Evolutionary conservation across 2,888 invertebrate species (phyloP).

Genomic region (Trissolcus japonicus): DNA sequence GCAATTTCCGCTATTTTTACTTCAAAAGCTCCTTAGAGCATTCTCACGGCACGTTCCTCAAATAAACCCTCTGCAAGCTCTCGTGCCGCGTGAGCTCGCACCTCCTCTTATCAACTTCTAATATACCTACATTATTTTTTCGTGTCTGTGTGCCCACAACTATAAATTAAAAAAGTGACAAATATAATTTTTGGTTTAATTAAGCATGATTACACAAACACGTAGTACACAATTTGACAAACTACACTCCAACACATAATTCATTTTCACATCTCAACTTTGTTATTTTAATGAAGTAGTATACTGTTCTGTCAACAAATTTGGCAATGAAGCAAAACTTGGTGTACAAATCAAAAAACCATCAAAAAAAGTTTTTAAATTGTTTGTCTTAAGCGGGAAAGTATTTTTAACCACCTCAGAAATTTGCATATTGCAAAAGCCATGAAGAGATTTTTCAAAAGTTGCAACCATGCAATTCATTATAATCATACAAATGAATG

Average conservation of each 20-base stretch:
- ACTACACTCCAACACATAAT: background rate
- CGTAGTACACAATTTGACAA: background rate
- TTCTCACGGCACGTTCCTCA: slow-evolving; percentile 74
- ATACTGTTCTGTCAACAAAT: too few relatives aligned
- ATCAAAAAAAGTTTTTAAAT: too few relatives aligned
- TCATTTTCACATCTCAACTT: background rate
- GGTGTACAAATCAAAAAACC: too few relatives aligned
- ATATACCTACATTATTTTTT: slow-evolving; percentile 55
- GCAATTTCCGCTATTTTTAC: slow-evolving; percentile 76
- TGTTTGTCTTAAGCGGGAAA: too few relatives aligned
- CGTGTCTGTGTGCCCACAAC: slow-evolving; percentile 25
- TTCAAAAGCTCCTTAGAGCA: slow-evolving; percentile 73
- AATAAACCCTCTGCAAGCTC: slow-evolving; percentile 67
- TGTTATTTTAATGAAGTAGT: too few relatives aligned
- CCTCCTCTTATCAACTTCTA: slow-evolving; percentile 56
- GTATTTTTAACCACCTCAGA: too few relatives aligned
- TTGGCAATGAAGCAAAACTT: too few relatives aligned
- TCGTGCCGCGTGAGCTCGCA: slow-evolving; percentile 41
- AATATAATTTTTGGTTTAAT: slow-evolving; percentile 26
- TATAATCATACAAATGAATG: background rate
- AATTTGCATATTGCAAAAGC: too few relatives aligned
- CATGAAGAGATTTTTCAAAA: too few relatives aligned
- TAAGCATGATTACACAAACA: slow-evolving; percentile 13
- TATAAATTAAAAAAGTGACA: slow-evolving; percentile 38
- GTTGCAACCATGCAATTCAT: background rate